A percentile compares a stretch with the other conserved stretches of the same genome.
These are phyloP conservation scores for Enteromius thamalakanensis DNA, from an alignment of 2,797 vertebrate species.

Conservation along the genomic window DNA sequence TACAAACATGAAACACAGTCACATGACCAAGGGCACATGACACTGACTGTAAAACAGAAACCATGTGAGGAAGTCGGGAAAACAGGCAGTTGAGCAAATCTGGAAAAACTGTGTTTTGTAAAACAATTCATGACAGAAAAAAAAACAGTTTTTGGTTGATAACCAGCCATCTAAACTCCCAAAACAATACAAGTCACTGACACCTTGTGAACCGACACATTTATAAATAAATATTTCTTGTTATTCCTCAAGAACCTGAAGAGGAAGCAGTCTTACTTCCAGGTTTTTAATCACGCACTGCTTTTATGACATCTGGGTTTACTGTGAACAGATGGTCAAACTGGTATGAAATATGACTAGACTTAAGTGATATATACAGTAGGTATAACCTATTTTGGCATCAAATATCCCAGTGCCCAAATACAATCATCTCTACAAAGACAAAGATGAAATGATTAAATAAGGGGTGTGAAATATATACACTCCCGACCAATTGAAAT, in stretches of 20 bases:
- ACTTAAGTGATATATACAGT: too few relatives aligned
- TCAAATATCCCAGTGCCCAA: neutral
- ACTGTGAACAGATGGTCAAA: neutral
- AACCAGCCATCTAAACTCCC: neutral
- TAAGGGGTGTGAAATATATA: neutral
- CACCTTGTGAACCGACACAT: too few relatives aligned
- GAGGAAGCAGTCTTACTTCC: neutral
- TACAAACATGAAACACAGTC: slow-evolving; percentile 51
- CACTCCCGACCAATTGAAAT: neutral
- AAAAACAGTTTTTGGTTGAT: neutral
- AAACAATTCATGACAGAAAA: neutral
- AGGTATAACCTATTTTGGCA: neutral
- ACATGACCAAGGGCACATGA: slow-evolving; percentile 78
- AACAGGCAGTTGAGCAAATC: slow-evolving; percentile 57
- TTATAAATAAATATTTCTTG: neutral
- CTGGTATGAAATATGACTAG: neutral
- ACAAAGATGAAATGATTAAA: neutral
- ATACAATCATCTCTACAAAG: neutral
- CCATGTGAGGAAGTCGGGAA: slow-evolving; percentile 66
- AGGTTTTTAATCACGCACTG: slow-evolving; percentile 19
- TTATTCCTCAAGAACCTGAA: neutral
- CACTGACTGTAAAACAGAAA: slow-evolving; percentile 63
- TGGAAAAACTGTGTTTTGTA: slow-evolving; percentile 23
- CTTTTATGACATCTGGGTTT: neutral
- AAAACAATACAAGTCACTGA: neutral